Base-by-base conservation (phyloP, 2,888 invertebrate genomes). In the Rhorus exstirpatorius region DNA sequence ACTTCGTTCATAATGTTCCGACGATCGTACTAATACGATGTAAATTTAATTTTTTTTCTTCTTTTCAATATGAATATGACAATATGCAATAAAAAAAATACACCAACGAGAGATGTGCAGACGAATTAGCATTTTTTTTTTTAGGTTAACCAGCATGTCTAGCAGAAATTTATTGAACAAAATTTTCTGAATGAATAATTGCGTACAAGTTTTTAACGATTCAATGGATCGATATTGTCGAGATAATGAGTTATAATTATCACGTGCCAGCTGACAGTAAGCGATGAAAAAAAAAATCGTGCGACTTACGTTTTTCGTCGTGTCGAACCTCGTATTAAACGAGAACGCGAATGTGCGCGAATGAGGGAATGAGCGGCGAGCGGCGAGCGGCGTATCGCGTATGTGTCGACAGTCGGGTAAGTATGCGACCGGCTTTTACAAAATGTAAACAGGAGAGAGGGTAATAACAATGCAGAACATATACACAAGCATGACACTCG, bases 1-100 rank as follows among this genome's bases (percentile, higher is more conserved):
- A 93, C 88, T 86, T 92, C 91, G 88, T 94, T 94, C 94, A 94
- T 94, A 58, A 60, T 83, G 63, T 0, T 8, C 7, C 46, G 8
- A n/a, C 1, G 14, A 35, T 21, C 26, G 21, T 63, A 19, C 7
- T 41, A 21, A 12, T n/a, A 21, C 7, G 17, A 55, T 24, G 8
- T n/a, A 38, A 31, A 58, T 38, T 53, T 10, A 38, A 17, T 7
- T 21, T 35, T 1, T 21, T n/a, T 14, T 6, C 19, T 21, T 21
- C 3, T 24, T 12, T 24, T 3, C 3, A 14, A 8, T n/a, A 10
- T 10, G 8, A 3, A 3, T 44, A 10, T 8, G 44, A 44, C 12
- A 44, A 8, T 44, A 3, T 1, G 10, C 10, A 14, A 19, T 7
- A 19, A 7, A 4, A 60, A 38, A 0, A 63, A 63, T 41, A 12